phyloP scores from a whole-genome alignment of 2,113 vertebrate genomes.

The Cyprinus carpio region DNA sequence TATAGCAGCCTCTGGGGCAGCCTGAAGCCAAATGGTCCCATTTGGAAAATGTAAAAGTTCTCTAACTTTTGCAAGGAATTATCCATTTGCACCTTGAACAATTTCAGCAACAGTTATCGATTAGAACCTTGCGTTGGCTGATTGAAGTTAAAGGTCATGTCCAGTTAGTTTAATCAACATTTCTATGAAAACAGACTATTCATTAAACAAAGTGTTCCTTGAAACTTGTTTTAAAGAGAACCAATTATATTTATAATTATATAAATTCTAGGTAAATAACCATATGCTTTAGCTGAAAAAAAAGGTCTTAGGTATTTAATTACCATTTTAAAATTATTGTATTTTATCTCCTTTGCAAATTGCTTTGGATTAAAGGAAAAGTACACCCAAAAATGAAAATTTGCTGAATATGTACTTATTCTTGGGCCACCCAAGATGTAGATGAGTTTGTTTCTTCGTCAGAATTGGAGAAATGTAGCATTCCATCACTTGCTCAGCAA shows the following conservation, averaged over 20 bases:
- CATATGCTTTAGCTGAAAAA: neutral
- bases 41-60: slow-evolving; percentile 34
- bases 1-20: slow-evolving; percentile 23
- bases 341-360: neutral
- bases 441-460: no score
- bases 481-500: no score
- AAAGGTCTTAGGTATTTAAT: neutral
- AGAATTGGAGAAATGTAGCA: no score
- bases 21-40: slow-evolving; percentile 32
- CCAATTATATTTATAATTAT: neutral
- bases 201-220: neutral
- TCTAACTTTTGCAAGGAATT: slow-evolving; percentile 2
- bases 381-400: no score
- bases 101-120: neutral
- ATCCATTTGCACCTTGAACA: slow-evolving; percentile 9
- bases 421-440: no score
- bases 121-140: neutral
- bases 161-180: neutral
- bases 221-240: neutral
- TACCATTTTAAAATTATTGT: neutral
- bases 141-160: neutral
- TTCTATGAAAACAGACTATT: neutral
- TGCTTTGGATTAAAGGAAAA: neutral
- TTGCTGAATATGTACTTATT: no score
- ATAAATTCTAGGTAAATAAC: neutral